Percentiles rank a stretch among this genome's conserved stretches.
Evolutionary conservation across 2,797 vertebrate species (phyloP).

Genomic region (Acrocephalus scirpaceus): DNA sequence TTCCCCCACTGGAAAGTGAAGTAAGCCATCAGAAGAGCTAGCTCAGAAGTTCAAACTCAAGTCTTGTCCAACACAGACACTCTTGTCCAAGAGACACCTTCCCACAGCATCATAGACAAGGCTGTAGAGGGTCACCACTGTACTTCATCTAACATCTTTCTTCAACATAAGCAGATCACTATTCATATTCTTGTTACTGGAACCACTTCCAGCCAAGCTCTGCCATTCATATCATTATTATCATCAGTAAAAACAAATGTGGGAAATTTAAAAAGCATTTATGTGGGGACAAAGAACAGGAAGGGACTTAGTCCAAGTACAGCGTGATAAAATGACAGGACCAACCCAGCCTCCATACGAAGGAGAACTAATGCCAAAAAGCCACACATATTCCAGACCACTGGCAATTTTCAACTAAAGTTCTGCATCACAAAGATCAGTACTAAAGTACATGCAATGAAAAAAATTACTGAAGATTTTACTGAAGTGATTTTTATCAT

Average conservation of each 20-base stretch:
- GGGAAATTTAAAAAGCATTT: background rate
- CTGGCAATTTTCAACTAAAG: background rate
- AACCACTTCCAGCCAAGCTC: background rate
- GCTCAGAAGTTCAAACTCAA: background rate
- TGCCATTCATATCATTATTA: background rate
- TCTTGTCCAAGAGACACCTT: background rate
- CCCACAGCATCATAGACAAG: background rate
- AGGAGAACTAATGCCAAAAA: background rate
- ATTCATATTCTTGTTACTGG: background rate
- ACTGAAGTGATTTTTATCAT: background rate
- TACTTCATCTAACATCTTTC: background rate
- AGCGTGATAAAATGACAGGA: background rate
- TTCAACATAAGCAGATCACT: background rate
- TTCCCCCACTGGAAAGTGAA: background rate
- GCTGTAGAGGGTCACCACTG: background rate
- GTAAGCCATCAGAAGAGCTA: background rate
- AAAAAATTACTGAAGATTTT: background rate
- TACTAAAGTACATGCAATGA: background rate
- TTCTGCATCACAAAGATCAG: background rate
- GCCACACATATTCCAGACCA: background rate
- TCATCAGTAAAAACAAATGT: background rate
- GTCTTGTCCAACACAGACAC: background rate
- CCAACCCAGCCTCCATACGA: background rate
- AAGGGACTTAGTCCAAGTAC: background rate
- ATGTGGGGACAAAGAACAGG: background rate